Evolutionary conservation across 2,888 invertebrate species (phyloP).

Genomic region (Pyrochroa serraticornis): DNA sequence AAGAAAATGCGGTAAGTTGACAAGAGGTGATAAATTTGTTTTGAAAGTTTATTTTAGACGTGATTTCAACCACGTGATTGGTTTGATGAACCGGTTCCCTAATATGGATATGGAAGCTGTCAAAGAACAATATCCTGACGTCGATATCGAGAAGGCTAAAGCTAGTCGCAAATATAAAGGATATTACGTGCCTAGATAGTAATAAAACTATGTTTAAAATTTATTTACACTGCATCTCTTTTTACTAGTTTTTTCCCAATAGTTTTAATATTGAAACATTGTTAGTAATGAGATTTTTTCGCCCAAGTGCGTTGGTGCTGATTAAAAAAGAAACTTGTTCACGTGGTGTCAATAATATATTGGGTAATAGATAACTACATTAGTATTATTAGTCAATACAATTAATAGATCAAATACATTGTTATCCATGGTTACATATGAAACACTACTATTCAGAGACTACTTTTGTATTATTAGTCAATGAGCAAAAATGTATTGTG

Average conservation of each 20-base stretch:
- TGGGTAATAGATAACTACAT: slow-evolving; percentile 17
- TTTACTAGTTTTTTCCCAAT: neutral
- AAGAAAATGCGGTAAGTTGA: slow-evolving; percentile 62
- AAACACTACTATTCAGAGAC: slow-evolving; percentile 17
- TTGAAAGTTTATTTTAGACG: slow-evolving; percentile 56
- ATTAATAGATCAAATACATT: slow-evolving; percentile 8
- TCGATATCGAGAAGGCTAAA: slow-evolving; percentile 73
- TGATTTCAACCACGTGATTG: slow-evolving; percentile 71
- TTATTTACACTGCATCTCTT: neutral
- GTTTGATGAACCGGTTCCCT: slow-evolving; percentile 76
- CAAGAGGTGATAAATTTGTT: slow-evolving; percentile 13
- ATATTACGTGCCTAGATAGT: slow-evolving; percentile 42
- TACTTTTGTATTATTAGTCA: slow-evolving; percentile 1
- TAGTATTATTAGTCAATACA: slow-evolving; percentile 9
- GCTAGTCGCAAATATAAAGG: slow-evolving; percentile 59
- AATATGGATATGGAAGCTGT: slow-evolving; percentile 74
- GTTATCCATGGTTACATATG: slow-evolving; percentile 5
- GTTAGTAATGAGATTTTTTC: too few relatives aligned
- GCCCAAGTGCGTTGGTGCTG: too few relatives aligned
- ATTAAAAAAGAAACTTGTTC: too few relatives aligned
- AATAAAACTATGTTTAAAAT: neutral
- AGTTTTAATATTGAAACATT: too few relatives aligned
- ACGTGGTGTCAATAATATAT: slow-evolving; percentile 1
- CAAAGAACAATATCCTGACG: slow-evolving; percentile 75
- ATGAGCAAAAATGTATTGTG: too few relatives aligned